Evolutionary conservation across 2,113 vertebrate species (phyloP).

Genomic region (Phylloscopus whistleri): DNA sequence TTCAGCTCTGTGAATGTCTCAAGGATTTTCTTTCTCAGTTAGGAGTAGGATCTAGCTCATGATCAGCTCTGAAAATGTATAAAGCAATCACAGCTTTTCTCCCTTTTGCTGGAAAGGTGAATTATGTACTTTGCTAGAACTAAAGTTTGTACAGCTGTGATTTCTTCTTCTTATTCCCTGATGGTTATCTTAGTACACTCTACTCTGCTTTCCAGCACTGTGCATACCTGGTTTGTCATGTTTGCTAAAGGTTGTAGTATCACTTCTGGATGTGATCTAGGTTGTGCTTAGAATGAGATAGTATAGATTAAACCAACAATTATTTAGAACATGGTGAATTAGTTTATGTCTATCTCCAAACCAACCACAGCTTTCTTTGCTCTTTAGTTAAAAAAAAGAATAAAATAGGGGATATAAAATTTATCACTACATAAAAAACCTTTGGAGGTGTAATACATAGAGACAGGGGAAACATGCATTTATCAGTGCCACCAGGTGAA

Average conservation of each 20-base stretch:
- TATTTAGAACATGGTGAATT: background rate
- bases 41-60: background rate
- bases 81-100: background rate
- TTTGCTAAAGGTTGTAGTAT: background rate
- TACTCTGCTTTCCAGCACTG: background rate
- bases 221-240: background rate
- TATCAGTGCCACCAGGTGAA: background rate
- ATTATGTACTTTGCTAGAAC: background rate
- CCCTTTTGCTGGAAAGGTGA: background rate
- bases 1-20: background rate
- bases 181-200: background rate
- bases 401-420: background rate
- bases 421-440: background rate
- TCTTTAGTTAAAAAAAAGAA: background rate
- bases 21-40: background rate
- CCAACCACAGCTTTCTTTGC: background rate
- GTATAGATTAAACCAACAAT: background rate
- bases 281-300: background rate
- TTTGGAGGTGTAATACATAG: background rate
- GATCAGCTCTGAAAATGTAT: background rate
- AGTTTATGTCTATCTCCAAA: background rate
- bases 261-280: background rate
- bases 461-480: background rate
- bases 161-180: background rate
- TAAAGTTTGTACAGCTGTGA: background rate